phyloP scores from a whole-genome alignment of 2,113 vertebrate species.

The Pheucticus melanocephalus region DNA sequence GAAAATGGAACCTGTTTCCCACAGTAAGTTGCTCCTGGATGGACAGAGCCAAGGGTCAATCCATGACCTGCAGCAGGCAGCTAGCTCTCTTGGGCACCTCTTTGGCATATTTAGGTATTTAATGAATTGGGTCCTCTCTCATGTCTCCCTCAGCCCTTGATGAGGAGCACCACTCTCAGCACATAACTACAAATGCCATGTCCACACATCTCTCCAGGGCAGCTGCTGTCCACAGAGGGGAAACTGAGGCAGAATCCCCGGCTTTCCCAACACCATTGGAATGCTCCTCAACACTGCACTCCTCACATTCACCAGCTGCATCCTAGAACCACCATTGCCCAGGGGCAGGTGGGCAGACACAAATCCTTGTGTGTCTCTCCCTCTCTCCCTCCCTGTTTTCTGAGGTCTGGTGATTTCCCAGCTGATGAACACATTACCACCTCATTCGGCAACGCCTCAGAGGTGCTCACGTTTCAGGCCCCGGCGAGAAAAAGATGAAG shows the following conservation, averaged over 20 bases:
- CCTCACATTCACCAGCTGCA: background rate
- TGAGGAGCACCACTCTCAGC: background rate
- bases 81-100: background rate
- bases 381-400: background rate
- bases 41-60: background rate
- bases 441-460: constrained; percentile 57
- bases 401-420: constrained; percentile 42
- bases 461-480: constrained; percentile 62
- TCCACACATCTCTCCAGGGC: background rate
- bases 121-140: background rate
- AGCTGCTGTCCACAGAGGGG: background rate
- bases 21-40: background rate
- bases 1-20: rapidly evolving
- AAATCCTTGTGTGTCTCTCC: background rate
- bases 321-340: background rate
- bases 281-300: background rate
- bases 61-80: background rate
- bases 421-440: constrained; percentile 69
- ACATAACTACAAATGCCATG: rapidly evolving
- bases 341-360: background rate
- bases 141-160: background rate
- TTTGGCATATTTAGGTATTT: background rate
- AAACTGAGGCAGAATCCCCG: background rate
- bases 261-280: background rate
- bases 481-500: constrained; percentile 63